Conservation (phyloP, 2,797 vertebrate species). For the Gallinago nigripennis region DNA sequence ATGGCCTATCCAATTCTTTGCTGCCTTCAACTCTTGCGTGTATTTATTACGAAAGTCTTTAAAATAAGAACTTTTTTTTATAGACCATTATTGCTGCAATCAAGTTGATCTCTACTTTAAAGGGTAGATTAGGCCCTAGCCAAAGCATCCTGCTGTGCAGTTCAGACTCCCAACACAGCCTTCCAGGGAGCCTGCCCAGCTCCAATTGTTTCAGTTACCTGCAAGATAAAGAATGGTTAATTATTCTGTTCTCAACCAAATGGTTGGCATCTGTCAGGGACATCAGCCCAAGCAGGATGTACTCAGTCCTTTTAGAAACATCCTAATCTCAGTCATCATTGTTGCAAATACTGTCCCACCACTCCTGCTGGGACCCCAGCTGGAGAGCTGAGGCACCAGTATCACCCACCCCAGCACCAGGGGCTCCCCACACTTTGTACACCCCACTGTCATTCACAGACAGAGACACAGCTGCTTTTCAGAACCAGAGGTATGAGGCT, state of each 20-base stretch:
- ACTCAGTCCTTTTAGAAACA: not conserved
- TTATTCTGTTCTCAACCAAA: not conserved
- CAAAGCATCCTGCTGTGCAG: not conserved
- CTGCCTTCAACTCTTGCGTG: not conserved
- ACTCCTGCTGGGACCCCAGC: not conserved
- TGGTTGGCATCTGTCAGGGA: not conserved
- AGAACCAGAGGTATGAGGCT: not conserved
- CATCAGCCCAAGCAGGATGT: not conserved
- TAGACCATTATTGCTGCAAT: not conserved
- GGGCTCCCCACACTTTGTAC: not conserved
- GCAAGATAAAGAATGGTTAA: not conserved
- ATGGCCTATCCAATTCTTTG: conserved; percentile 42
- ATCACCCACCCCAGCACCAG: not conserved
- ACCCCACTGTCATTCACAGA: not conserved
- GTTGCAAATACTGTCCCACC: not conserved
- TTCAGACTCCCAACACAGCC: not conserved
- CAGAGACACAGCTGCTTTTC: not conserved
- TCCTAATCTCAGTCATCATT: not conserved
- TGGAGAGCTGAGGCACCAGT: not conserved
- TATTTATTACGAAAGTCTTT: not conserved
- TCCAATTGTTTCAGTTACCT: not conserved
- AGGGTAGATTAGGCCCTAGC: not conserved
- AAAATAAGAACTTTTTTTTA: not conserved
- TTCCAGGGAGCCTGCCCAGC: not conserved
- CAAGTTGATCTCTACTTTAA: not conserved